Conservation (phyloP, 2,888 invertebrate species). For the Ptychoptera albimana region DNA sequence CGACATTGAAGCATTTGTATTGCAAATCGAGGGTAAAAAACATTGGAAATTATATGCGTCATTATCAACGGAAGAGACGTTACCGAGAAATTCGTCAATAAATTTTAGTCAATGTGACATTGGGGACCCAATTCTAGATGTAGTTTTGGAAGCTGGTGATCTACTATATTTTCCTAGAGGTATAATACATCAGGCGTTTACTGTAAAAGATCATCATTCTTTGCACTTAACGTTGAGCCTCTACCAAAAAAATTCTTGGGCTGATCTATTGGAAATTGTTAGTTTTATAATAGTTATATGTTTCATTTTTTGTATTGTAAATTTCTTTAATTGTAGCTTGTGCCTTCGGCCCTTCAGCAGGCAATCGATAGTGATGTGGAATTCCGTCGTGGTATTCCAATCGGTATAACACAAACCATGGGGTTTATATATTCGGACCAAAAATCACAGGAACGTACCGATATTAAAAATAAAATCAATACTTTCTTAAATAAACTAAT, state of each 20-base stretch:
- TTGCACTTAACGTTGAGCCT: slow-evolving; percentile 88
- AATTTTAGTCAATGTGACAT: slow-evolving; percentile 61
- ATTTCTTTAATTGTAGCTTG: slow-evolving; percentile 27
- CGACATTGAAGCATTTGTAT: slow-evolving; percentile 94
- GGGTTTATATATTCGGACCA: slow-evolving; percentile 50
- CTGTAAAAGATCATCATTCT: slow-evolving; percentile 67
- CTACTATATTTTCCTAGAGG: slow-evolving; percentile 87
- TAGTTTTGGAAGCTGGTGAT: slow-evolving; percentile 70
- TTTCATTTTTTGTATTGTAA: too few relatives aligned
- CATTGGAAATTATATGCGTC: slow-evolving; percentile 86
- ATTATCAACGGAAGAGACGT: slow-evolving; percentile 39
- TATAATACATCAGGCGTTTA: slow-evolving; percentile 70
- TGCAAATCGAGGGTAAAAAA: slow-evolving; percentile 93
- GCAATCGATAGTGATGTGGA: slow-evolving; percentile 55
- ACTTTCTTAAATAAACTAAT: slow-evolving; percentile 42
- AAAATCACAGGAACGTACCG: slow-evolving; percentile 29
- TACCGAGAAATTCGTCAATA: slow-evolving; percentile 70
- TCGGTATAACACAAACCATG: slow-evolving; percentile 56
- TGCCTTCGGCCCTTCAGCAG: slow-evolving; percentile 51
- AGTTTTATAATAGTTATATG: too few relatives aligned
- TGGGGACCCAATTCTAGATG: slow-evolving; percentile 63
- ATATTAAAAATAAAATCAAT: slow-evolving; percentile 37
- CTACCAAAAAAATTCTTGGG: slow-evolving; percentile 82
- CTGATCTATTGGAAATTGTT: slow-evolving; percentile 69
- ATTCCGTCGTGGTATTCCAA: slow-evolving; percentile 63